These are phyloP conservation scores for Cecropterus lyciades DNA, from an alignment of 1,140 invertebrate genomes.

Conservation along the genomic window DNA sequence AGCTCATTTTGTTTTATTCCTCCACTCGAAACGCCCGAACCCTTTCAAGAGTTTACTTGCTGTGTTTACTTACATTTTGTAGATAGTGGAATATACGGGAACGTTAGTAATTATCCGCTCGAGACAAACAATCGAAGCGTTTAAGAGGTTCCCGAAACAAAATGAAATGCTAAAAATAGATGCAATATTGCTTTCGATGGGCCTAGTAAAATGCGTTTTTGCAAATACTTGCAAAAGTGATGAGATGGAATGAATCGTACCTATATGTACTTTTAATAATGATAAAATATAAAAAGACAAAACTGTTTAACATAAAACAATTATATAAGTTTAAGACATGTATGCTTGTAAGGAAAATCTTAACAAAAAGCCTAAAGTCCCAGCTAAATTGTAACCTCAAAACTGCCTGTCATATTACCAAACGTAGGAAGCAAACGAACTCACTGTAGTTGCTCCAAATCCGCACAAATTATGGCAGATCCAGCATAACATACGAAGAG, in stretches of 20 bases:
- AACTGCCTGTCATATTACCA: no score
- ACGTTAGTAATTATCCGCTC: constrained; percentile 51
- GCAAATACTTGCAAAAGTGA: background rate
- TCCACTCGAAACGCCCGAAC: constrained; percentile 58
- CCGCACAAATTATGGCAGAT: no score
- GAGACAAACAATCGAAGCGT: constrained; percentile 46
- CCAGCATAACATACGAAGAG: no score
- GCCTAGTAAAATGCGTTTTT: background rate
- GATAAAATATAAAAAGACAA: no score
- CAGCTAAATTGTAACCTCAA: no score
- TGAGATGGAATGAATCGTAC: background rate
- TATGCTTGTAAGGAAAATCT: no score
- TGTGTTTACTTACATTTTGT: constrained; percentile 59
- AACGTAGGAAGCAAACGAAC: no score
- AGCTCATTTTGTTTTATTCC: constrained; percentile 70
- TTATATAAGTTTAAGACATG: no score
- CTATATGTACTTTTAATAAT: no score
- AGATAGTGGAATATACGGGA: constrained; percentile 51
- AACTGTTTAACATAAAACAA: no score
- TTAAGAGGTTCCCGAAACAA: constrained; percentile 29
- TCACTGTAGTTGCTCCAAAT: no score
- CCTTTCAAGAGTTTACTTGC: constrained; percentile 58
- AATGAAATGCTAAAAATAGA: constrained; percentile 29
- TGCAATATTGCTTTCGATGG: background rate
- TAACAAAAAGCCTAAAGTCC: no score